Evolutionary conservation across 2,888 invertebrate genomes (phyloP).

Genomic region (Brenthis hecate): DNA sequence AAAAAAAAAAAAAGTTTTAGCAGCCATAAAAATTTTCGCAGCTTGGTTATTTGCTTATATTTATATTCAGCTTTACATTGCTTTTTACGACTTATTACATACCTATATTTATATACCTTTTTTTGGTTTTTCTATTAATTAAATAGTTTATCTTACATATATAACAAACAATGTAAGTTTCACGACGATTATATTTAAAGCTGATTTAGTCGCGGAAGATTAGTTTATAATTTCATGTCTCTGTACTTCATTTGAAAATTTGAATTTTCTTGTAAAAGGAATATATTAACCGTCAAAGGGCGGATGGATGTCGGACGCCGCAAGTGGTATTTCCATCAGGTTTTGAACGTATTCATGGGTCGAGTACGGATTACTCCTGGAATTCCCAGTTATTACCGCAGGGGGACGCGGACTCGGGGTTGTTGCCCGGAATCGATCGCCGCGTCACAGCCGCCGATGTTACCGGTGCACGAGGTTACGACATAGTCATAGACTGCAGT

Average conservation of each 20-base stretch:
- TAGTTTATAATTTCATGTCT: neutral
- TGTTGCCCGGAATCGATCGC: slow-evolving; percentile 78
- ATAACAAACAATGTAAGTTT: too few species aligned
- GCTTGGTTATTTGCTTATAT: neutral
- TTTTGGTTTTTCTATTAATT: too few species aligned
- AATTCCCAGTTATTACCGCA: slow-evolving; percentile 76
- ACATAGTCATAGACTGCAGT: slow-evolving; percentile 63
- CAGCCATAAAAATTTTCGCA: neutral
- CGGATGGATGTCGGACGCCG: slow-evolving; percentile 66
- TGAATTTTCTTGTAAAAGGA: neutral
- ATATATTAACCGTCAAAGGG: slow-evolving; percentile 43
- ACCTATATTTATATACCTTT: too few species aligned
- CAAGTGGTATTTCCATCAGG: slow-evolving; percentile 63
- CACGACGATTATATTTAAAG: too few species aligned
- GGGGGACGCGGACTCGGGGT: slow-evolving; percentile 70
- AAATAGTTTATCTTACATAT: too few species aligned
- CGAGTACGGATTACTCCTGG: slow-evolving; percentile 63
- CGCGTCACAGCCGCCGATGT: slow-evolving; percentile 60
- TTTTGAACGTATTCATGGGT: slow-evolving; percentile 54
- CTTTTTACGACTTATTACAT: too few species aligned
- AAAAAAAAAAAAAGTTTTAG: neutral
- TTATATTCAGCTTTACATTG: too few species aligned
- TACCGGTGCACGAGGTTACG: slow-evolving; percentile 72
- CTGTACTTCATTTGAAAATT: neutral
- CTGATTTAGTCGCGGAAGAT: too few species aligned